Conservation (phyloP, 2,797 vertebrate species). For the Syngnathus rostellatus region DNA sequence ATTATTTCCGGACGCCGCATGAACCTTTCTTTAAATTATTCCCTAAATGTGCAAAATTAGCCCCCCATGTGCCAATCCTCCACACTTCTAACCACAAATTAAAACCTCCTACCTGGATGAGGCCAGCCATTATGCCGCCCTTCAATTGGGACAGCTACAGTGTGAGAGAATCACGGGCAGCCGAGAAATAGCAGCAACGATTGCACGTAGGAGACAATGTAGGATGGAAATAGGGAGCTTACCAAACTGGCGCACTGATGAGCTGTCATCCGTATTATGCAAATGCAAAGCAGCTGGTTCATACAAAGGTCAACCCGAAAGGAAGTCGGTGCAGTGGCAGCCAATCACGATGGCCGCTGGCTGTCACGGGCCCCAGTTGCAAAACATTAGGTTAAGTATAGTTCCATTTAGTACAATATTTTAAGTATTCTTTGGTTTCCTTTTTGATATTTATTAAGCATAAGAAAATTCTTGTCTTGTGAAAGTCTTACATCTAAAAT, state of each 20-base stretch:
- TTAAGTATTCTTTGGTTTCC: not conserved
- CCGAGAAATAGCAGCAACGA: conserved; percentile 17
- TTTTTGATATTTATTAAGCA: not conserved
- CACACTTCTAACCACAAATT: not conserved
- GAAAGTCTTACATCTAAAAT: no score
- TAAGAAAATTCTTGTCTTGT: not conserved
- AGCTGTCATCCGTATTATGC: conserved; percentile 61
- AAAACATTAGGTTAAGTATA: not conserved
- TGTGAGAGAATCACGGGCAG: conserved; percentile 2
- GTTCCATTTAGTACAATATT: not conserved
- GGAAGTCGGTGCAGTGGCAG: conserved; percentile 39
- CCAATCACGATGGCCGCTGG: conserved; percentile 32
- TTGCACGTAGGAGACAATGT: conserved; percentile 17
- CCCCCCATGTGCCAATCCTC: not conserved
- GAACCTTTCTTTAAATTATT: not conserved
- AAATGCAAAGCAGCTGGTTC: conserved; percentile 59
- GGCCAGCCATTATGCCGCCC: not conserved
- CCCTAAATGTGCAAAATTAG: not conserved
- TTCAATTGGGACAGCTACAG: conserved; percentile 4
- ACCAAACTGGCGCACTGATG: conserved; percentile 42
- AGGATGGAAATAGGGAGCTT: conserved; percentile 16
- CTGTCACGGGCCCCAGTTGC: conserved; percentile 17
- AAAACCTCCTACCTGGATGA: conserved; percentile 5
- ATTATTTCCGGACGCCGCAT: not conserved
- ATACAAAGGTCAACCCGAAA: conserved; percentile 54